phyloP scores from a whole-genome alignment of 2,113 vertebrate genomes.

The Mustelus asterias region DNA sequence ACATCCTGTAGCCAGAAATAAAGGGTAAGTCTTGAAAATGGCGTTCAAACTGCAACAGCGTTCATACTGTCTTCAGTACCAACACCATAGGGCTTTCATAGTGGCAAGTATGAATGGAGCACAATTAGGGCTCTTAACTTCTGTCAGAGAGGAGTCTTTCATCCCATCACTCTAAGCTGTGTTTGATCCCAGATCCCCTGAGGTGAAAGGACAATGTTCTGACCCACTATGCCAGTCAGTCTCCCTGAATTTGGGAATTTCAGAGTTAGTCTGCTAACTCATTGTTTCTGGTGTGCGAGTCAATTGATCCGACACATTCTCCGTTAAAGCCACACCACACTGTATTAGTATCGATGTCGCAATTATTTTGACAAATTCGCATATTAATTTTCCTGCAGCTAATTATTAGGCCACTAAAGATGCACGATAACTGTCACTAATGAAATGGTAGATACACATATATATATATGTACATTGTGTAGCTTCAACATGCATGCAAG shows the following conservation, averaged over 20 bases:
- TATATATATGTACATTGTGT: neutral
- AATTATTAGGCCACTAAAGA: neutral
- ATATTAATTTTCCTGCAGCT: neutral
- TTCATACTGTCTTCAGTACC: neutral
- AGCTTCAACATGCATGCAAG: neutral
- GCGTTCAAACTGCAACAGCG: neutral
- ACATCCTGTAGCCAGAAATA: neutral
- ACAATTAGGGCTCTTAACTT: constrained; percentile 15
- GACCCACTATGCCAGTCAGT: constrained; percentile 14
- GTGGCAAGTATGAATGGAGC: constrained; percentile 2
- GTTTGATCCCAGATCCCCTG: constrained; percentile 18
- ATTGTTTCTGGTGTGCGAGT: neutral
- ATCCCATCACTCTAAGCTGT: constrained; percentile 9
- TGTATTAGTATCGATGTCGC: neutral
- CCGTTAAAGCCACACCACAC: neutral
- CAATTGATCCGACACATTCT: neutral
- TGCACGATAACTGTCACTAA: neutral
- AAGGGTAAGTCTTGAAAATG: neutral
- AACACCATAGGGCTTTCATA: neutral
- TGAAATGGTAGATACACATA: no score
- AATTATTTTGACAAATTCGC: neutral
- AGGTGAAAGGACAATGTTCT: constrained; percentile 25
- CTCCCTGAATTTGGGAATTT: neutral
- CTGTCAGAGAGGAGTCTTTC: constrained; percentile 10
- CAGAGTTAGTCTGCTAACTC: neutral